These are phyloP conservation scores for Psilopsiagon aymara DNA, from an alignment of 2,113 vertebrate species.

Conservation along the genomic window DNA sequence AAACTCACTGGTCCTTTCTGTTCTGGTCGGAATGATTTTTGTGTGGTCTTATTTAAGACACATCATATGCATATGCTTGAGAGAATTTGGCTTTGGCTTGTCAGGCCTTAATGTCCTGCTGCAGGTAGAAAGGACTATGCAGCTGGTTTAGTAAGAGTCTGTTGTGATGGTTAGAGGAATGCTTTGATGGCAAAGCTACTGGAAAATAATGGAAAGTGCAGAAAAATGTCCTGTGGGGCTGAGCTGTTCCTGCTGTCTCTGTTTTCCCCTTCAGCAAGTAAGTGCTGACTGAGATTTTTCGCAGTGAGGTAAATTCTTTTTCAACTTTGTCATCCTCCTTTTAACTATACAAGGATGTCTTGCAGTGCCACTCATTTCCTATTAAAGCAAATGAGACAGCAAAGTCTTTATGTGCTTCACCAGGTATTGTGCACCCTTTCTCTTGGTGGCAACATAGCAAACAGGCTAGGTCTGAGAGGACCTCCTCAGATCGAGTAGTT, in stretches of 20 bases:
- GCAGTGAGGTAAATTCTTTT: constrained; percentile 8
- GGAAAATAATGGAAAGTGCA: constrained; percentile 33
- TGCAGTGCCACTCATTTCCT: not conserved
- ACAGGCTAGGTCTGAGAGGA: not conserved
- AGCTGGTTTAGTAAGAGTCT: constrained; percentile 11
- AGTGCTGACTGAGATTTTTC: constrained; percentile 21
- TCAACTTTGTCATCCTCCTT: not conserved
- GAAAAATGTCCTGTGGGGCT: constrained; percentile 9
- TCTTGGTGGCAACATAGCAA: not conserved
- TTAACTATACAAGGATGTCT: not conserved
- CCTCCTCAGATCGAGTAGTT: not conserved
- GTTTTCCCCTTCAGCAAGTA: not conserved
- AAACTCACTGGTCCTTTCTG: not conserved
- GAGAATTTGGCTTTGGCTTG: not conserved
- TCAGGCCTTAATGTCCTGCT: not conserved
- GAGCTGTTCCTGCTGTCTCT: not conserved
- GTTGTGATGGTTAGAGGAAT: constrained; percentile 8
- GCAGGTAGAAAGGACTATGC: not conserved
- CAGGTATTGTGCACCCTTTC: not conserved
- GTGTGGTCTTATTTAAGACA: not conserved
- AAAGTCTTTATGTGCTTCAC: accelerated
- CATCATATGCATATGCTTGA: not conserved
- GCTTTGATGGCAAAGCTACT: constrained; percentile 17
- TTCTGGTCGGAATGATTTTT: not conserved
- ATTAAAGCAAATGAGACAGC: not conserved